These are phyloP conservation scores for Drosophila equinoxialis DNA, from an alignment of 1,140 invertebrate species.

Conservation along the genomic window DNA sequence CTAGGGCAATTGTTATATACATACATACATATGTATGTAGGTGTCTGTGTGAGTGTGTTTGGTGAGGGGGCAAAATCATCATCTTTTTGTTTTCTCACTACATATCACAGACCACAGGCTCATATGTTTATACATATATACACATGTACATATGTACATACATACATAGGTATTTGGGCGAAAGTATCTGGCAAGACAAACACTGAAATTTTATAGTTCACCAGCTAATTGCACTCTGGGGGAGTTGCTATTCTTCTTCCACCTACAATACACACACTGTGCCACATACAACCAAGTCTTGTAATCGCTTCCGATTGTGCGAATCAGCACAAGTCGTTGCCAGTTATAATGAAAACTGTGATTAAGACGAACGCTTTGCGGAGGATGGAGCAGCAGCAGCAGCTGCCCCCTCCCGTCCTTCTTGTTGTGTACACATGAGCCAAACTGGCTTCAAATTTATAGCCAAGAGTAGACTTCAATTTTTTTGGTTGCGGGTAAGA, in stretches of 20 bases:
- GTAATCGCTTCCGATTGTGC: constrained; percentile 72
- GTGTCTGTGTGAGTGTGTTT: constrained; percentile 11
- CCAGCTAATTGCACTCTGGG: constrained; percentile 75
- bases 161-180: constrained; percentile 2
- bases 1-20: constrained; percentile 46
- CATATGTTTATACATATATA: too few species aligned
- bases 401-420: background rate
- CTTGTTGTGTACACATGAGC: constrained; percentile 14
- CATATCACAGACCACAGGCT: constrained; percentile 17
- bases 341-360: constrained; percentile 69
- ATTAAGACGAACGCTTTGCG: constrained; percentile 46
- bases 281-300: constrained; percentile 33
- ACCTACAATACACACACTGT: background rate
- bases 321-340: constrained; percentile 68
- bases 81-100: constrained; percentile 35
- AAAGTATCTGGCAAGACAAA: constrained; percentile 78
- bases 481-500: constrained; percentile 12
- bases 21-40: background rate
- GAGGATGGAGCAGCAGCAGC: background rate
- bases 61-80: background rate
- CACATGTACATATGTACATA: too few species aligned
- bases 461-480: constrained; percentile 1
- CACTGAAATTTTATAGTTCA: constrained; percentile 80
- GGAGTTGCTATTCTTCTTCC: constrained; percentile 38
- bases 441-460: constrained; percentile 30